Conservation (phyloP, 2,113 vertebrate genomes). For the Colossoma macropomum region DNA sequence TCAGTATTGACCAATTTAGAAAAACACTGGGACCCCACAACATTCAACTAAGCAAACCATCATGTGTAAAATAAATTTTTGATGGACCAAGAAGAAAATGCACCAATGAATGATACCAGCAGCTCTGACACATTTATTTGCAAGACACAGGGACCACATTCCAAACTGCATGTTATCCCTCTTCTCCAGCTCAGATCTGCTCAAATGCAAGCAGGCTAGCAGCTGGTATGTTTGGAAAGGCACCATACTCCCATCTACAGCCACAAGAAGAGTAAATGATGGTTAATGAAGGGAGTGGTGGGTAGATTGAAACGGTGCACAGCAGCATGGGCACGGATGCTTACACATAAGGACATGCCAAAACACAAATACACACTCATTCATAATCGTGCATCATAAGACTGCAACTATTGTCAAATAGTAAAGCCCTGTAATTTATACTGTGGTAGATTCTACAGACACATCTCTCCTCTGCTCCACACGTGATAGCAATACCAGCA, state of each 20-base stretch:
- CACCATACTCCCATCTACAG: conserved; percentile 29
- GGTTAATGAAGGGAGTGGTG: conserved; percentile 15
- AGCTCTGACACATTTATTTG: neutral
- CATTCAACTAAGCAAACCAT: too few species aligned
- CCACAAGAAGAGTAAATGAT: conserved; percentile 38
- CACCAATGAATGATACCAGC: too few species aligned
- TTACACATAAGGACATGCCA: neutral
- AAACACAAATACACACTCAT: neutral
- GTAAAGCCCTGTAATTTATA: too few species aligned
- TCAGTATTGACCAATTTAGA: too few species aligned
- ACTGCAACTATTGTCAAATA: too few species aligned
- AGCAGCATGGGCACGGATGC: neutral
- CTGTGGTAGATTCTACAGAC: conserved; percentile 20
- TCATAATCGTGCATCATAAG: too few species aligned
- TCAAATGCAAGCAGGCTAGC: too few species aligned
- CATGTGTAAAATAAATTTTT: too few species aligned
- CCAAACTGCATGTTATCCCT: neutral
- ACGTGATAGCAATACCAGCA: conserved; percentile 26
- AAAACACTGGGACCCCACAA: too few species aligned
- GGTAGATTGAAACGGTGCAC: neutral
- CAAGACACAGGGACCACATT: neutral
- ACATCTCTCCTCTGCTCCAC: neutral
- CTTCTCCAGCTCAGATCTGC: neutral
- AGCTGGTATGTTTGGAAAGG: too few species aligned
- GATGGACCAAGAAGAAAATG: too few species aligned